Evolutionary conservation across 2,888 invertebrate species (phyloP), one percentile per base, ranked within the genome.

Genomic region (Muscina levida): DNA sequence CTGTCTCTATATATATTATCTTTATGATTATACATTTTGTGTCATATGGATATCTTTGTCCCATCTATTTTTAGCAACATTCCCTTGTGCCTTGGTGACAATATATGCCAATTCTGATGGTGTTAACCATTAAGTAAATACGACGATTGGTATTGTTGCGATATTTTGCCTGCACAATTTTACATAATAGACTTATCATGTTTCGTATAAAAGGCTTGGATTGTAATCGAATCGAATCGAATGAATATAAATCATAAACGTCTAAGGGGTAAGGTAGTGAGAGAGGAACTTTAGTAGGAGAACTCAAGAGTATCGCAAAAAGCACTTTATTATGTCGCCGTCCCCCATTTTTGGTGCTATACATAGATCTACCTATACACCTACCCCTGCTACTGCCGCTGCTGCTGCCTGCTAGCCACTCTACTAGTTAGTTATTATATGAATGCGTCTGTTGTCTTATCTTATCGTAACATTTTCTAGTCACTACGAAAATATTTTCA

Each of bases 161-260:
- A 3, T 51, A 51, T 19, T 10, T 15, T 17, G 1, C 46, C 17
- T 15, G 44, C 44, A 46, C 15, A 46, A 24, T 24, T 53, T 53
- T 53, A 13, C 53, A 53, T 24, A 53, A 53, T 24, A 53, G 53
- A 53, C 53, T 24, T 6, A 11, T 53, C 53, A 1, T 51, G 15
- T 15, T 31, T 31, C 4, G 22, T 53, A 53, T 24, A 53, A 8
- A 53, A 8, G 17, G 24, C 2, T 53, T 22, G 24, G 53, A 24
- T 53, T 53, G 10, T 53, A 53, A 53, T 53, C 53, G 10, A 10
- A 48, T 17, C 15, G 46, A 46, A 3, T n/a, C 10, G 17, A 46
- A n/a, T 15, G 46, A 22, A 53, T 5, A 31, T 53, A 53, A 24
- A 53, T 53, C 24, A 53, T 24, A 1, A 53, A 53, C 24, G 22